Evolutionary conservation across 2,113 vertebrate genomes (phyloP), one percentile per base, ranked within the genome.

Genomic region (Rhynchopsitta pachyrhyncha): DNA sequence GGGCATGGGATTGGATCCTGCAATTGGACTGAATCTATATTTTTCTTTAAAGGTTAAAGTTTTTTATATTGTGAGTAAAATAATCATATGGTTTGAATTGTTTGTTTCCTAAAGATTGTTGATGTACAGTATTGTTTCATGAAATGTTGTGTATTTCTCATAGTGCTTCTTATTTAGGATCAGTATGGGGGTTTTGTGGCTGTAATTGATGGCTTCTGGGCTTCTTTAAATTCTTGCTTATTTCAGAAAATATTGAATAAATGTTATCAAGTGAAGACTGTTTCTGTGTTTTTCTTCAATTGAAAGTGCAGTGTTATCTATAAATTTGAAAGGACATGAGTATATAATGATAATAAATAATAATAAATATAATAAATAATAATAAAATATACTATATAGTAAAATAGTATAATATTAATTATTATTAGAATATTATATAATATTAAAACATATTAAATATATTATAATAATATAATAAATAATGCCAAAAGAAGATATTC

Each of bases 201-300:
- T 98, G 97, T 98, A 97, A 98, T 97, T 97, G 97, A 97, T 96
- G 77, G 98, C 97, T 95, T 95, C 95, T 97, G 86, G 98, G 97
- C 98, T 95, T 98, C 97, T 97, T 98, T 97, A 93, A 96, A 95
- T 97, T 97, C 97, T 98, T 97, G 98, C 97, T 97, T 96, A 98
- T 98, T 98, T 98, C 96, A 97, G 95, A 98, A 96, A 97, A 94
- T 98, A 98, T 84, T 85, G 90, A 98, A 98, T 98, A 98, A 98
- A 98, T 97, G 97, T 98, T 98, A 98, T 97, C 97, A 98, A 98
- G 97, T 97, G 97, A 97, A 96, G 86, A 93, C 91, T 69, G 93
- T 97, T 95, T 93, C 76, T 93, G 90, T 66, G 16, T 92, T 97
- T 95, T 93, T 91, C 44, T 84, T 92, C 18, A 69, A 92, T 79